These are phyloP conservation scores for Tenebrio molitor DNA, from an alignment of 1,140 invertebrate genomes.

Conservation along the genomic window DNA sequence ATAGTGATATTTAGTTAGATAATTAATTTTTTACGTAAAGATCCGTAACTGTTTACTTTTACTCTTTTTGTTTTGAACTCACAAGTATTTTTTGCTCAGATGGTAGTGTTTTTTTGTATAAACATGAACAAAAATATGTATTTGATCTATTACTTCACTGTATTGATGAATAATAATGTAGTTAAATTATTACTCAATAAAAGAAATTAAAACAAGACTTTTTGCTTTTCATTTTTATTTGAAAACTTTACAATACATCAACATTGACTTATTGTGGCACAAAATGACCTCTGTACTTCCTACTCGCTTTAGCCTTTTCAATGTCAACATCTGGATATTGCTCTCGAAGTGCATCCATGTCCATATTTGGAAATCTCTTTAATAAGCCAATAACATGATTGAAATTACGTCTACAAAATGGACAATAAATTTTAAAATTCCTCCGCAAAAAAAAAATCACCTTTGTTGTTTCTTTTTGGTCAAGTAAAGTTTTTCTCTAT, in stretches of 20 bases:
- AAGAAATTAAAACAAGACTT: background rate
- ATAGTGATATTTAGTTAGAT: background rate
- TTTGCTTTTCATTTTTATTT: background rate
- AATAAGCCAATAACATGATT: slow-evolving; percentile 78
- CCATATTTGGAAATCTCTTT: slow-evolving; percentile 82
- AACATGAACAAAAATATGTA: background rate
- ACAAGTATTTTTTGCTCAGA: slow-evolving; percentile 30
- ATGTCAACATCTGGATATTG: slow-evolving; percentile 85
- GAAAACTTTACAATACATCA: background rate
- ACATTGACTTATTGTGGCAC: slow-evolving; percentile 65
- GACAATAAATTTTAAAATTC: slow-evolving; percentile 1
- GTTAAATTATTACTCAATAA: slow-evolving; percentile 28
- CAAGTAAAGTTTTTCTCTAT: slow-evolving; percentile 76
- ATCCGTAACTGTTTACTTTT: too few relatives aligned
- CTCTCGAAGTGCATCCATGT: slow-evolving; percentile 78
- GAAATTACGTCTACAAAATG: slow-evolving; percentile 71
- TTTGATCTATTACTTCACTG: slow-evolving; percentile 22
- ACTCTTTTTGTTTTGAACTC: background rate
- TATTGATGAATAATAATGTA: slow-evolving; percentile 19
- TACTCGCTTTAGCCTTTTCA: slow-evolving; percentile 72
- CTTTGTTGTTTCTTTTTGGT: slow-evolving; percentile 70
- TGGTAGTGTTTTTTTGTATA: slow-evolving; percentile 3
- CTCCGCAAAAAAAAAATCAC: slow-evolving; percentile 63
- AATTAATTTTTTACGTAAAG: background rate
- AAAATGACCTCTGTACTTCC: slow-evolving; percentile 74